These are phyloP conservation scores for Cyprinodon tularosa DNA, from an alignment of 2,113 vertebrate genomes.

Conservation along the genomic window DNA sequence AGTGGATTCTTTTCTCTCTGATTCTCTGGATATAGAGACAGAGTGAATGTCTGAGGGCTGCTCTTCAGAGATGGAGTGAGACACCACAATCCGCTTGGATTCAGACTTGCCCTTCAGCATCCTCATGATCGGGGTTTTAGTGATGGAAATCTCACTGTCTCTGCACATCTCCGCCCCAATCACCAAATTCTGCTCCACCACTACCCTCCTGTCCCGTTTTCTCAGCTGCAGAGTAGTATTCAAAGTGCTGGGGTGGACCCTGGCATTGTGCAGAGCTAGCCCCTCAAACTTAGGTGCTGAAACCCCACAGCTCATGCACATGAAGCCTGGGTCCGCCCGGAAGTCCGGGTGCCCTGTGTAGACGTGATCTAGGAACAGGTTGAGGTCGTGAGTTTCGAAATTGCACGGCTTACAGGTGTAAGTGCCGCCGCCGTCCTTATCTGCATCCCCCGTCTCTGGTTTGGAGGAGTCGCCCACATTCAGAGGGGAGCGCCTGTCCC, in stretches of 20 bases:
- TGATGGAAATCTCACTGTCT: constrained; percentile 90
- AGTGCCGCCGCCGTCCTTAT: constrained; percentile 75
- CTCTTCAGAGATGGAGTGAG: constrained; percentile 83
- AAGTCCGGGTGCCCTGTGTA: constrained; percentile 91
- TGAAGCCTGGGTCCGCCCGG: constrained; percentile 87
- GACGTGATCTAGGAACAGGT: constrained; percentile 91
- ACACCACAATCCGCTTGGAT: constrained; percentile 88
- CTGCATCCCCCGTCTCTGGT: constrained; percentile 63
- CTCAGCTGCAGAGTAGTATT: constrained; percentile 85
- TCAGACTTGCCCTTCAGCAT: constrained; percentile 94
- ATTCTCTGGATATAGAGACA: constrained; percentile 49
- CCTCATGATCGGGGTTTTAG: constrained; percentile 98
- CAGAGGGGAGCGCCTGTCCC: constrained; percentile 45
- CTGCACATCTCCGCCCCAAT: constrained; percentile 61
- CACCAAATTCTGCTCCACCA: constrained; percentile 87
- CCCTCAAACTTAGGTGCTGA: constrained; percentile 90
- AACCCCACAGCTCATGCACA: constrained; percentile 86
- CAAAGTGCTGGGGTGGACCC: constrained; percentile 80
- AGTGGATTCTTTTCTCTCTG: constrained; percentile 67
- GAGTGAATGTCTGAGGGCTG: constrained; percentile 50
- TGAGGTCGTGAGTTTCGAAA: constrained; percentile 89
- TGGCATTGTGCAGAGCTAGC: constrained; percentile 90
- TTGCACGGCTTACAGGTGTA: constrained; percentile 90
- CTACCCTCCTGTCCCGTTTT: constrained; percentile 80
- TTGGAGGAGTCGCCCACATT: constrained; percentile 56